Evolutionary conservation across 2,888 invertebrate species (phyloP).

Genomic region (Mantis religiosa): DNA sequence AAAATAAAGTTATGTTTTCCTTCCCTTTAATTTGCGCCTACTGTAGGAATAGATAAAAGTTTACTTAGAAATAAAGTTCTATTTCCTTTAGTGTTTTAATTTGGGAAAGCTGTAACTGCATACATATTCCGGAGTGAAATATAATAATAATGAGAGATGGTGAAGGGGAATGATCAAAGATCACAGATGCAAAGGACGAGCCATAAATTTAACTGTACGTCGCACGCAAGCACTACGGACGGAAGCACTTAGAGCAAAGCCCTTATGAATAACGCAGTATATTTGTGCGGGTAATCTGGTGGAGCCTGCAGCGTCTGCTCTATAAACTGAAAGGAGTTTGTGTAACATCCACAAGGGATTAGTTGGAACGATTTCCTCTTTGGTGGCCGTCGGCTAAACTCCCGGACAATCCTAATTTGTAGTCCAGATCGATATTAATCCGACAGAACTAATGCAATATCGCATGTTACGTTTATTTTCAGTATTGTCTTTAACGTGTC

Average conservation of each 20-base stretch:
- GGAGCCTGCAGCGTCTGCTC: not conserved
- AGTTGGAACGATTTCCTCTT: not conserved
- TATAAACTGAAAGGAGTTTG: not conserved
- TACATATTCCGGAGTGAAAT: too few relatives aligned
- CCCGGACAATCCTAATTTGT: not conserved
- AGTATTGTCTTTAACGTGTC: too few relatives aligned
- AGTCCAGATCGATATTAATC: not conserved
- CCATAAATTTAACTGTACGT: not conserved
- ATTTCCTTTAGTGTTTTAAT: too few relatives aligned
- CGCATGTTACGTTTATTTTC: not conserved
- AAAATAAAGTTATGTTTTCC: too few relatives aligned
- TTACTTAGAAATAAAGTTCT: too few relatives aligned
- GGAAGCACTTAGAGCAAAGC: not conserved
- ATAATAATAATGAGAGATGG: too few relatives aligned
- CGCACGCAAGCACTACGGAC: too few relatives aligned
- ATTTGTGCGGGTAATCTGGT: not conserved
- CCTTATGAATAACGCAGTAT: not conserved
- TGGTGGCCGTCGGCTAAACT: not conserved
- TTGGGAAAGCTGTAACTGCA: too few relatives aligned
- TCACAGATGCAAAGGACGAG: not conserved
- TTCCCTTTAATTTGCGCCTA: too few relatives aligned
- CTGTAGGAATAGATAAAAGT: too few relatives aligned
- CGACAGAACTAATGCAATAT: not conserved
- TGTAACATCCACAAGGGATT: not conserved
- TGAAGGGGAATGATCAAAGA: not conserved